Conservation (phyloP, 2,113 vertebrate genomes). For the Paradoxurus hermaphroditus region DNA sequence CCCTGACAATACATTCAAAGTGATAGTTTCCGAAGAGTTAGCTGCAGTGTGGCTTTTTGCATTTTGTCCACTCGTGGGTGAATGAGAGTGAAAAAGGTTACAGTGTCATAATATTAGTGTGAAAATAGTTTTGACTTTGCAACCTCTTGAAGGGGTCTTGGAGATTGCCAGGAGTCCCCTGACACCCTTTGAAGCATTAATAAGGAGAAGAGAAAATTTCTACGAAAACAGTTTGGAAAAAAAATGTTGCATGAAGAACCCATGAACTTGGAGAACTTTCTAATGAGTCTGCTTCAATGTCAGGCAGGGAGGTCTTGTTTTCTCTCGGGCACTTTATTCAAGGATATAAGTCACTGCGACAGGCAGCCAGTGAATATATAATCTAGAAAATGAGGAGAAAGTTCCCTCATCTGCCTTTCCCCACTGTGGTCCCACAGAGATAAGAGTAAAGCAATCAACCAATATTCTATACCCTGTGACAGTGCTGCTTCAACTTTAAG, state of each 20-base stretch:
- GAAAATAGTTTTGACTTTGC: not conserved
- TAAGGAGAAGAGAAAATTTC: not conserved
- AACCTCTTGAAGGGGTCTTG: not conserved
- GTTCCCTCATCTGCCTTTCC: not conserved
- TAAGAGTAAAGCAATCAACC: not conserved
- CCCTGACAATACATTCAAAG: not conserved
- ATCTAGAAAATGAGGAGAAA: not conserved
- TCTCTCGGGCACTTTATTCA: not conserved
- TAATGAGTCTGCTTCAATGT: not conserved
- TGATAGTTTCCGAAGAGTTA: not conserved
- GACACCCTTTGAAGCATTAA: not conserved
- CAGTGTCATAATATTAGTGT: no score
- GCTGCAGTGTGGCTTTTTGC: not conserved
- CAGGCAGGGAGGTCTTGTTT: not conserved
- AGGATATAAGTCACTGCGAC: not conserved
- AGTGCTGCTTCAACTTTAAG: not conserved
- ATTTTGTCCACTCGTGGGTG: not conserved
- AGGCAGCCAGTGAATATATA: not conserved
- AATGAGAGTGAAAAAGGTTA: not conserved
- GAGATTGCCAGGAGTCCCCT: not conserved
- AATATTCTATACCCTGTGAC: no score
- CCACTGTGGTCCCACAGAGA: not conserved
- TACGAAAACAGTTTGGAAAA: not conserved
- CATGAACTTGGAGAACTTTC: not conserved
- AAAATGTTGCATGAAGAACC: not conserved